Base-by-base conservation (phyloP, 2,797 vertebrate species). In the Bovichtus variegatus region DNA sequence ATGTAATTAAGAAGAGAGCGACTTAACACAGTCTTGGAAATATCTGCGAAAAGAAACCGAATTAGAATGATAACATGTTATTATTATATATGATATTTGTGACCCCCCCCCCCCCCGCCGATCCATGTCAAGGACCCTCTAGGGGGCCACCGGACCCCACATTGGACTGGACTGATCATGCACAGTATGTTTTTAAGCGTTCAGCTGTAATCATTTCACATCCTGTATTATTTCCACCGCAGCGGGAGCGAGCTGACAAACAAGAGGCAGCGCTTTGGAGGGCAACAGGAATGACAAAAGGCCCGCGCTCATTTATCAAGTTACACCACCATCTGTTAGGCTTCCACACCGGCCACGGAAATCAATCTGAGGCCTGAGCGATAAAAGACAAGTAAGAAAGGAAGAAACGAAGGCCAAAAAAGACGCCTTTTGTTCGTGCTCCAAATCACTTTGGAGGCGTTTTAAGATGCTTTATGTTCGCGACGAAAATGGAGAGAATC, bases 311-410 rank as follows among this genome's bases (percentile, higher is more conserved):
- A 91, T 94, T 91, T 90, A 93, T 94, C 92, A 90, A 85, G 93
- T 94, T 93, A 90, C 93, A 76, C 16, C 29, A 36, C 88, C 93
- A 94, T 94, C 91, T 93, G 91, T 83, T 89, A 65, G 80, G 80
- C 67, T 90, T 90, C 87, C 90, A 83, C 74, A 29, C 2, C 78
- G 78, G 85, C 82, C 82, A 86, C 78, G 58, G 80, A 84, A 84
- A 91, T 90, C 90, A 91, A 87, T 91, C 73, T 46, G 85, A 87
- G 76, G 83, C 84, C 82, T 59, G 76, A 4, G 70, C 47, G 41
- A 61, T 2, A 2, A 41, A 19, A 44, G 15, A 43, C 41, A n/a
- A 41, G 31, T 0, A 12, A 36, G 62, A 15, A 15, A 58, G 5
- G 19, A 31, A 36, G 25, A 31, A 16, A 34, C 1, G 16, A 40